Evolutionary conservation across 2,888 invertebrate species (phyloP).

Genomic region (Tetanocera ferruginea): DNA sequence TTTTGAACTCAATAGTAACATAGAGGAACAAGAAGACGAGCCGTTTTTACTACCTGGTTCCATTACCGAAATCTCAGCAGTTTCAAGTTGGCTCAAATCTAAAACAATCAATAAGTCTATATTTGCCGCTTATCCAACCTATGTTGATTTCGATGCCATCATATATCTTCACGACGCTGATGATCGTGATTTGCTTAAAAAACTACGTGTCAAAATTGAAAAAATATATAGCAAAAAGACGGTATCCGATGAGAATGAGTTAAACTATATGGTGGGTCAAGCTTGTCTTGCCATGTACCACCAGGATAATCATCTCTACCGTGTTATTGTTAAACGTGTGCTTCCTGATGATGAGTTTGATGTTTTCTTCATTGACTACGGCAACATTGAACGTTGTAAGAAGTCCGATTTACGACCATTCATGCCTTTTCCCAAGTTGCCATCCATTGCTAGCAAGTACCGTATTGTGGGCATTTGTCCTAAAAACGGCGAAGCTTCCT

Average conservation of each 20-base stretch:
- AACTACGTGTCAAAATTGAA: conserved; percentile 72
- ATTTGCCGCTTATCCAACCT: conserved; percentile 76
- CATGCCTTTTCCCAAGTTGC: conserved; percentile 76
- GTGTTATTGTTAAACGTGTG: conserved; percentile 79
- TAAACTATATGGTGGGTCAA: conserved; percentile 43
- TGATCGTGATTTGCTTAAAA: conserved; percentile 66
- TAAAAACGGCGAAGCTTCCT: conserved; percentile 63
- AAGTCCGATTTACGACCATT: conserved; percentile 74
- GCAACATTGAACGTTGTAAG: conserved; percentile 79
- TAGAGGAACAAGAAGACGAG: neutral
- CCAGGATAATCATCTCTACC: conserved; percentile 78
- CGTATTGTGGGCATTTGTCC: conserved; percentile 73
- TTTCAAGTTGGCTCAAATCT: conserved; percentile 75
- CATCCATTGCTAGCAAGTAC: conserved; percentile 77
- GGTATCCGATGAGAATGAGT: conserved; percentile 10
- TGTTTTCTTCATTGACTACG: conserved; percentile 86
- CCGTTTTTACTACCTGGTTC: neutral
- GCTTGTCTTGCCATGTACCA: conserved; percentile 76
- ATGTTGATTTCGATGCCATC: conserved; percentile 74
- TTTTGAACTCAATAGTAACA: neutral
- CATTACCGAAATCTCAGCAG: conserved; percentile 29
- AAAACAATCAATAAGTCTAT: conserved; percentile 71
- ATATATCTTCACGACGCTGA: conserved; percentile 67
- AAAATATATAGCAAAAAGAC: conserved; percentile 37
- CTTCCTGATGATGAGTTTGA: conserved; percentile 61